phyloP scores from a whole-genome alignment of 2,113 vertebrate species.

The Podocnemis expansa region DNA sequence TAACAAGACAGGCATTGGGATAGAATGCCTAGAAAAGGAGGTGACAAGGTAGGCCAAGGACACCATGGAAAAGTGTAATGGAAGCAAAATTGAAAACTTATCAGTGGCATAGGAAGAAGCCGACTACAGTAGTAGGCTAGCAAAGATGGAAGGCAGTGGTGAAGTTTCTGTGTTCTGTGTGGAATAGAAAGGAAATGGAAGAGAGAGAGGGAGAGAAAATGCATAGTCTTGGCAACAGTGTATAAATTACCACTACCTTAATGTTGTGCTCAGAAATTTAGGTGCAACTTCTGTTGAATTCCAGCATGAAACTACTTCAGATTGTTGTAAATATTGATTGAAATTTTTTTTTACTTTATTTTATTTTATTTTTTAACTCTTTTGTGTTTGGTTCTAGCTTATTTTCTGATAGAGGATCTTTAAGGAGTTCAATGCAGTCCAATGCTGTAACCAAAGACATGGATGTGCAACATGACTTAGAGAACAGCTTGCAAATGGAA shows the following conservation, averaged over 20 bases:
- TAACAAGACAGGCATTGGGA: background rate
- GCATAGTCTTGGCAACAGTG: background rate
- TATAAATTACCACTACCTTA: background rate
- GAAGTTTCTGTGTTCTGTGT: background rate
- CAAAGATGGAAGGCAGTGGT: background rate
- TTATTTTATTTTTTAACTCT: too few relatives aligned
- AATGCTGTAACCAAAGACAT: constrained; percentile 67
- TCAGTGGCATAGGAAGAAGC: background rate
- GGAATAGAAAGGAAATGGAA: background rate
- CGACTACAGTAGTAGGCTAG: background rate
- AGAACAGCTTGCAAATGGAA: constrained; percentile 86
- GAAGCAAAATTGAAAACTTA: background rate
- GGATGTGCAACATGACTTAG: constrained; percentile 75
- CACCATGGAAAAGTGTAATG: background rate
- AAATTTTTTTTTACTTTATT: background rate
- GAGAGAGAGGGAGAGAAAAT: background rate
- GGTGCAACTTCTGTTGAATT: background rate
- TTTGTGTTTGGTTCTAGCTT: constrained; percentile 75
- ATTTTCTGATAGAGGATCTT: constrained; percentile 87
- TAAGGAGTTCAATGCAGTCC: constrained; percentile 73
- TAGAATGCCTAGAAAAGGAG: background rate
- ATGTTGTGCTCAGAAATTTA: constrained; percentile 18
- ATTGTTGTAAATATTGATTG: constrained; percentile 27
- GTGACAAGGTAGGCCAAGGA: background rate
- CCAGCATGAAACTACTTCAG: background rate